Base-by-base conservation (phyloP, 2,113 vertebrate genomes). In the Odontesthes bonariensis region DNA sequence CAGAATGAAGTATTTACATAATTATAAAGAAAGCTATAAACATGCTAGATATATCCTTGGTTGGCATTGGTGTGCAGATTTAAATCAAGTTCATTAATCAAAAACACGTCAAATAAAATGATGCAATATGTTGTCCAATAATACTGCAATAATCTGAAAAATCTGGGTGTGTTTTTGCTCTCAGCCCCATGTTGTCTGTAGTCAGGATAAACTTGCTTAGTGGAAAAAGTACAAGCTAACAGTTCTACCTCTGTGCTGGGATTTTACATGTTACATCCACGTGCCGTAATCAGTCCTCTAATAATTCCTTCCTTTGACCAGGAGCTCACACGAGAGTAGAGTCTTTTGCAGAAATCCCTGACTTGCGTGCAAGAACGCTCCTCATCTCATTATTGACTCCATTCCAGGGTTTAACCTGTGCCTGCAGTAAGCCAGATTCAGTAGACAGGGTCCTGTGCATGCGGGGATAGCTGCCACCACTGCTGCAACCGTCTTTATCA, bases 301-400 rank as follows among this genome's bases (percentile, higher is more conserved):
- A 40, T 40, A 11, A 40, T 51, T 51, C 44, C 42, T 44, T 44
- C 59, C 54, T 64, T 31, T 13, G 47, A 42, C 38, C 44, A 27
- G 49, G 3, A 59, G 20, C 42, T 69, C 92, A 98, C 76, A 98
- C 97, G 33, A 98, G 91, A 0, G 97, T 99, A 0, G 96, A 97
- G 72, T 97, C 96, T 89, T 96, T 98, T 49, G 95, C 91, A 0
- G 90, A 79, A 33, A 89, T 84, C 3, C 85, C 84, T 0, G 92
- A 75, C 84, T 95, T 96, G 0, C 92, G 92, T 0, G 96, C 84
- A 53, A 95, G 86, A 52, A 94, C 89, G 0, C 93, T 92, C 86
- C 88, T 94, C 96, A 96, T 96, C 79, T 98, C 96, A 2, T 91
- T 92, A 5, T 95, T 90, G 69, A 95, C 84, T 0, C 94, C 91